Evolutionary conservation across 2,888 invertebrate species (phyloP), one percentile per base, ranked within the genome.

Genomic region (Eubasilissa splendida): DNA sequence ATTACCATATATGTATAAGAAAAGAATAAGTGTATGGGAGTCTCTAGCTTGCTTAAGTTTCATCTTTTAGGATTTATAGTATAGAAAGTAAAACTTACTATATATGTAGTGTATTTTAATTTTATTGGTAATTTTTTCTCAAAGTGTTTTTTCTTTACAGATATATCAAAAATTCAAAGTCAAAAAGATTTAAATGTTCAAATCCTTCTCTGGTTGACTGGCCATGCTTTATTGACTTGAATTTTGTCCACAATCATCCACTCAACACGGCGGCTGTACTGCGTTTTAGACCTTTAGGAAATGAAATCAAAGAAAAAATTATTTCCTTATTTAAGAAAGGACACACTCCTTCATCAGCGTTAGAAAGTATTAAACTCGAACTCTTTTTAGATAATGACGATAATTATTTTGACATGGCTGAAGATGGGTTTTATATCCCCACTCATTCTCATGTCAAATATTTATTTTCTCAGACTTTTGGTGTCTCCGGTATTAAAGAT

Each of bases 341-440:
- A 50, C 83, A 83, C 65, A 77, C 79, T 4, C 79, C 81, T 12
- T 71, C 81, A 58, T 81, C 83, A 7, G 81, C 80, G 3, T 68
- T 83, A 74, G 83, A 83, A 75, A 81, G 80, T 53, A 81, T 83
- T 11, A 83, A 81, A 56, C 58, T 83, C 7, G 81, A 83, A 77
- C 65, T 83, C n/a, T 83, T 81, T 79, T 70, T 83, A 33, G 74
- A 83, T 68, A 76, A 83, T 78, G 80, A 82, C 56, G 79, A 79
- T 59, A 76, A 79, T n/a, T 82, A 71, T 79, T 82, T 73, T 75
- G 82, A 82, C 54, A 71, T 82, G 54, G 80, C 80, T 12, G 76
- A 80, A 53, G 82, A 82, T 60, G 78, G 82, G 60, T 82, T 71
- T 58, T 82, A 80, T 53, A 79, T 82, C 0, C 82, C 82, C 11